A percentile compares a stretch with the other conserved stretches of the same genome.
Evolutionary conservation across 2,113 vertebrate genomes (phyloP).

Genomic region (Ursus arctos): DNA sequence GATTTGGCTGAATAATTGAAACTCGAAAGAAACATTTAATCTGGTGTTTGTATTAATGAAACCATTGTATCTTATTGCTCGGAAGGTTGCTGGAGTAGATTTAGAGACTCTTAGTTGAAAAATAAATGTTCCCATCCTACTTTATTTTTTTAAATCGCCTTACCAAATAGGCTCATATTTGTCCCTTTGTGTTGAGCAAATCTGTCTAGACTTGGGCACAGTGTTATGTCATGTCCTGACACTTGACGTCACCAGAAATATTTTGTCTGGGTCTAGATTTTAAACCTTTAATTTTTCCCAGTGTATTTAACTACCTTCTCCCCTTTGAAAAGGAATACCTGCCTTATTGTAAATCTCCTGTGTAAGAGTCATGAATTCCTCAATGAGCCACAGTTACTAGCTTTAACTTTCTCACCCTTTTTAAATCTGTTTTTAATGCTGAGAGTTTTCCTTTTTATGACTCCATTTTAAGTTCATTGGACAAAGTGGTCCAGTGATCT

Average conservation of each 20-base stretch:
- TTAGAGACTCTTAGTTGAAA: neutral
- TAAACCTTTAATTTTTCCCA: neutral
- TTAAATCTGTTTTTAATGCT: neutral
- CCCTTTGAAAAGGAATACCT: neutral
- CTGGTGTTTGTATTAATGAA: neutral
- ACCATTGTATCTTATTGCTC: neutral
- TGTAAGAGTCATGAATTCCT: neutral
- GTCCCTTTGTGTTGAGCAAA: neutral
- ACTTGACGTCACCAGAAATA: neutral
- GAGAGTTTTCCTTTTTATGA: neutral
- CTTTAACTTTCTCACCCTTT: constrained; percentile 34
- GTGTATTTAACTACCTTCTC: neutral
- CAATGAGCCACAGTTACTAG: neutral
- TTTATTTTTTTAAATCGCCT: neutral
- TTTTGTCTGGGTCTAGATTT: constrained; percentile 44
- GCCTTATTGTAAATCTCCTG: neutral
- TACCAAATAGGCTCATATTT: neutral
- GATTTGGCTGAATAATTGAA: neutral
- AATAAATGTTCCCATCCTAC: neutral
- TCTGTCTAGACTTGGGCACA: neutral
- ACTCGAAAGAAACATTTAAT: neutral
- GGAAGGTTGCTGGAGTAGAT: neutral
- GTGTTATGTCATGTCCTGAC: neutral
- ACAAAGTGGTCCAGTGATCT: neutral
- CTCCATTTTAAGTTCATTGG: neutral